Conservation (phyloP, 2,888 invertebrate genomes). For the Lagria hirta region DNA sequence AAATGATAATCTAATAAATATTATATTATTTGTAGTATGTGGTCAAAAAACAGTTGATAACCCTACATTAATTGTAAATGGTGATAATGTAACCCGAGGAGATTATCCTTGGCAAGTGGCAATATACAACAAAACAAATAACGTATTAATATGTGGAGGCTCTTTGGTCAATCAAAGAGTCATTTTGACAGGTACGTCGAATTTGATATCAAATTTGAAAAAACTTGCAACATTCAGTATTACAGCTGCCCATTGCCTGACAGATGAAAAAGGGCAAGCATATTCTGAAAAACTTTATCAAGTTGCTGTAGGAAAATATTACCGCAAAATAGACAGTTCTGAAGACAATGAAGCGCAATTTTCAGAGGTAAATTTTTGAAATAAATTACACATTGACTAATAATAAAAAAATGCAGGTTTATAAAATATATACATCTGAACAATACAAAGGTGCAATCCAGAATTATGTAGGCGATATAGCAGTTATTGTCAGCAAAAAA, state of each 20-base stretch:
- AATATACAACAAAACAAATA: slow-evolving; percentile 31
- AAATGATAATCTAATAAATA: slow-evolving; percentile 2
- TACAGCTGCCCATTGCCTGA: slow-evolving; percentile 47
- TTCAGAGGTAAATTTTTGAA: slow-evolving; percentile 36
- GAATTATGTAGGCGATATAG: slow-evolving; percentile 45
- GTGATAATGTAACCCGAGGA: slow-evolving; percentile 36
- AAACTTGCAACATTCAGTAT: slow-evolving; percentile 11
- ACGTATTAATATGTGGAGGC: slow-evolving; percentile 41
- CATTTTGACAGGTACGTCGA: slow-evolving; percentile 42
- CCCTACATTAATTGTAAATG: slow-evolving; percentile 38
- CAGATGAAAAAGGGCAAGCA: slow-evolving; percentile 22
- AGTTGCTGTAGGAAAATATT: slow-evolving; percentile 47
- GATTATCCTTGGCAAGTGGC: slow-evolving; percentile 48
- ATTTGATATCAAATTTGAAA: slow-evolving; percentile 5
- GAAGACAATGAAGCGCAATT: slow-evolving; percentile 40
- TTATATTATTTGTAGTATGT: slow-evolving; percentile 39
- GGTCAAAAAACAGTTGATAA: slow-evolving; percentile 40
- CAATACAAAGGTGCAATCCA: slow-evolving; percentile 37
- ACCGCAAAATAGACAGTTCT: slow-evolving; percentile 36
- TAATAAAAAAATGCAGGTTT: too few species aligned
- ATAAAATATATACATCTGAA: slow-evolving; percentile 29
- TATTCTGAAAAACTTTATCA: slow-evolving; percentile 21
- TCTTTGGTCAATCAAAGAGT: slow-evolving; percentile 41
- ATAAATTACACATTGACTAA: too few species aligned
- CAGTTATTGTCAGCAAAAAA: slow-evolving; percentile 43